Evolutionary conservation across 2,888 invertebrate species (phyloP), one percentile per base, ranked within the genome.

Genomic region (Ectropis crepuscularia): DNA sequence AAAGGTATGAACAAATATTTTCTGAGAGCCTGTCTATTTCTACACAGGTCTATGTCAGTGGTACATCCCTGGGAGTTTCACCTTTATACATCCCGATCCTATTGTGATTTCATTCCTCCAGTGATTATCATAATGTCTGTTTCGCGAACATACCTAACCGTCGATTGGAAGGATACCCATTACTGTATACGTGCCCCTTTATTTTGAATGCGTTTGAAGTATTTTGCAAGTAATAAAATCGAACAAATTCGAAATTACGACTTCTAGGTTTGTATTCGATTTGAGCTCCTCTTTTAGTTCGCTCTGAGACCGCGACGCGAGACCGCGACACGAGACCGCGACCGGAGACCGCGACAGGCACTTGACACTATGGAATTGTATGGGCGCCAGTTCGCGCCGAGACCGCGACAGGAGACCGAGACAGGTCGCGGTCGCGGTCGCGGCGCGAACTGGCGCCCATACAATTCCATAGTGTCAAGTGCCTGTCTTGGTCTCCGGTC

Each of bases 91-190:
- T 84, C 4, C 80, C 80, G 78, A 84, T 83, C 78, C 83, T 82
- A 87, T 88, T 88, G 87, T 86, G 85, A 88, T 89, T 85, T 85
- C 80, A 78, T 75, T 82, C 79, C 71, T 83, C 83, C 83, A 85
- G 85, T 79, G 85, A 88, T 88, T 88, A 89, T 86, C 85, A 85
- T 87, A 85, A 86, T 84, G 80, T 79, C 74, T 82, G 72, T 83
- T 78, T 75, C 75, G 77, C 73, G 78, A 75, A 66, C 61, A 69
- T 62, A 61, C 68, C 73, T 16, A 16, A 41, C 16, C 74, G 75
- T 77, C 79, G 77, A 78, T 80, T 78, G 73, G 68, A 68, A 71
- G 74, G 74, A 78, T 77, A 79, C 73, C 71, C 68, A 64, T 76
- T 78, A 53, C 47, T 39, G 48, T 59, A 65, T 41, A 37, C 11